Evolutionary conservation across 2,113 vertebrate genomes (phyloP).

Genomic region (Mohoua ochrocephala): DNA sequence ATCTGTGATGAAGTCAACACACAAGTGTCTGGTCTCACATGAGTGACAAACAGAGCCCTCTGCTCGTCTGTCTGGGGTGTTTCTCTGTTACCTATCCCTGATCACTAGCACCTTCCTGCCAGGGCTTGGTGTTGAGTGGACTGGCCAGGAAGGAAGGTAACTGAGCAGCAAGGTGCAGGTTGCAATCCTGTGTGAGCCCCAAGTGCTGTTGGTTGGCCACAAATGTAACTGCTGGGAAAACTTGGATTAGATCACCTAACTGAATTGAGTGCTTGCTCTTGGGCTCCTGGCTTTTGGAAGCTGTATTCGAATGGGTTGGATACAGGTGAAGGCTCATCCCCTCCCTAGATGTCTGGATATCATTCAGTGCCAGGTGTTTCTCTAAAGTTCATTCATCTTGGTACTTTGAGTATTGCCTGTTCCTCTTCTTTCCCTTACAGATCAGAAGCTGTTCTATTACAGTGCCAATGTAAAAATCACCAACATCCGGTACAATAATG

Average conservation of each 20-base stretch:
- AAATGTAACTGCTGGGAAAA: background rate
- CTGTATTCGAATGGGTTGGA: background rate
- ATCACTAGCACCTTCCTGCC: background rate
- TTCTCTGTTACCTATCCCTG: background rate
- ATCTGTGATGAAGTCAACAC: background rate
- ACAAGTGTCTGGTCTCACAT: background rate
- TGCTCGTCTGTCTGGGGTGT: background rate
- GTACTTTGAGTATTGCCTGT: background rate
- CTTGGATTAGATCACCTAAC: background rate
- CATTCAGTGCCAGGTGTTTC: background rate
- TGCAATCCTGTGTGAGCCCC: background rate
- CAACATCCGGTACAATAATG: conserved; percentile 55
- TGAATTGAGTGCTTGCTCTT: background rate
- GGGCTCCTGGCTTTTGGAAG: background rate
- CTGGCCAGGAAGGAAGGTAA: background rate
- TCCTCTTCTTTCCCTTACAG: conserved; percentile 54
- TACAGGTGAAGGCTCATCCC: background rate
- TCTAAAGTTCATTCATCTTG: background rate
- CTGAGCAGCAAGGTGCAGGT: background rate
- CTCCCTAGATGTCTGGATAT: background rate
- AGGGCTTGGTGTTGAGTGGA: background rate
- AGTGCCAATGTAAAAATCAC: conserved; percentile 61
- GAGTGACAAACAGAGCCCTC: background rate
- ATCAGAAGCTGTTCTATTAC: conserved; percentile 70
- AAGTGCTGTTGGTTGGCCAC: background rate